These are phyloP conservation scores for Ochropleura plecta DNA, from an alignment of 2,888 invertebrate species.

Conservation along the genomic window DNA sequence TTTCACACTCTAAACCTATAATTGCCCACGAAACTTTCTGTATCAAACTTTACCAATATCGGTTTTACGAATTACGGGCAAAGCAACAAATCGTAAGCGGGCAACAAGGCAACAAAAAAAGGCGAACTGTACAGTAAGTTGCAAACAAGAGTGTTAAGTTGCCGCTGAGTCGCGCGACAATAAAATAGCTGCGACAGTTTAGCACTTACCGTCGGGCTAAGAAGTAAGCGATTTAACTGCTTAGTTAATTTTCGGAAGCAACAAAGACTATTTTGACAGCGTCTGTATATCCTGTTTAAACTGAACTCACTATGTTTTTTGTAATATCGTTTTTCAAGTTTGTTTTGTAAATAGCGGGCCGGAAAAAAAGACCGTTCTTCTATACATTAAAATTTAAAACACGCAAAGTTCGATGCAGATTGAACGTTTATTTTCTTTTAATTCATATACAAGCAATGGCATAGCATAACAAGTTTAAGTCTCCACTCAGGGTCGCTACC, in stretches of 20 bases:
- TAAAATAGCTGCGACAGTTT: constrained; percentile 82
- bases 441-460: background rate
- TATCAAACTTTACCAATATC: constrained; percentile 81
- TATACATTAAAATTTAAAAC: too few species aligned
- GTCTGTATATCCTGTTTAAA: background rate
- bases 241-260: background rate
- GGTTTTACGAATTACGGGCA: constrained; percentile 75
- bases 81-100: constrained; percentile 80
- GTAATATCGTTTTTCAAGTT: background rate
- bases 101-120: constrained; percentile 75
- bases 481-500: background rate
- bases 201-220: constrained; percentile 75
- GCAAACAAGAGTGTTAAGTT: constrained; percentile 84
- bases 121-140: constrained; percentile 75
- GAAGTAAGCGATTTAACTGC: constrained; percentile 39
- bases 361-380: too few species aligned
- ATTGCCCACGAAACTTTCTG: constrained; percentile 51
- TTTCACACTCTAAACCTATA: constrained; percentile 32
- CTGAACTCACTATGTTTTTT: background rate
- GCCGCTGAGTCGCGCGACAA: constrained; percentile 76
- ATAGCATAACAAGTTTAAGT: background rate
- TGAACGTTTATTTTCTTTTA: background rate
- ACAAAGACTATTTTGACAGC: background rate
- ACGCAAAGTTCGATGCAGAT: too few species aligned
- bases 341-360: background rate